Evolutionary conservation across 2,888 invertebrate species (phyloP), one percentile per base, ranked within the genome.

Genomic region (Xestoiulus laeticollis): DNA sequence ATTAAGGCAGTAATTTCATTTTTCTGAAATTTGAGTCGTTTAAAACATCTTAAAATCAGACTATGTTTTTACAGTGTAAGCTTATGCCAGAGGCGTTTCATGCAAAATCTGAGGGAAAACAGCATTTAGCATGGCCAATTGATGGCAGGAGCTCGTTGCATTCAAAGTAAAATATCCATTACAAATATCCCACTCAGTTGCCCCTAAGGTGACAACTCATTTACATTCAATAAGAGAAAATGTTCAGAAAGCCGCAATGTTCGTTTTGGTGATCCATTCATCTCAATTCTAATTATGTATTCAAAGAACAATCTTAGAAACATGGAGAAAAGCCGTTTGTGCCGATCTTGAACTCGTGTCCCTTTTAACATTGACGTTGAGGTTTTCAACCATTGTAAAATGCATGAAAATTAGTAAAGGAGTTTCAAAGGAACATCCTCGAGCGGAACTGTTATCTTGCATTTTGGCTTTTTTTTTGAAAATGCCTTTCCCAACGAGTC

Each of bases 141-240:
- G 26, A 26, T 68, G 26, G 26, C 22, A 26, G 26, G 68, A 68
- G 68, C 26, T 68, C n/a, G n/a, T 2, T 68, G 8, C 26, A 26
- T 68, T 68, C 68, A 68, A 68, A 68, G 68, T 68, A 68, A 68
- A 68, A n/a, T 68, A 68, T 68, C 68, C 68, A 68, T 68, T 68
- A 26, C 68, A 26, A 26, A 68, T 12, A 26, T 68, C 26, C 68
- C 26, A 26, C 26, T 68, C 68, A 14, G 12, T 12, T 26, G 26
- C 26, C 26, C n/a, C 26, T 10, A 68, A 68, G 68, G 68, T 68
- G 26, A n/a, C 68, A 68, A 68, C 68, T 26, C 68, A n/a, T 68
- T 68, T 68, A 68, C 68, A 68, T 26, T 68, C 68, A 68, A 68
- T 68, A 26, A 22, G 59, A 59, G 59, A 22, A 59, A 59, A 59